Conservation (phyloP, 2,113 vertebrate genomes). For the Anas platyrhynchos region DNA sequence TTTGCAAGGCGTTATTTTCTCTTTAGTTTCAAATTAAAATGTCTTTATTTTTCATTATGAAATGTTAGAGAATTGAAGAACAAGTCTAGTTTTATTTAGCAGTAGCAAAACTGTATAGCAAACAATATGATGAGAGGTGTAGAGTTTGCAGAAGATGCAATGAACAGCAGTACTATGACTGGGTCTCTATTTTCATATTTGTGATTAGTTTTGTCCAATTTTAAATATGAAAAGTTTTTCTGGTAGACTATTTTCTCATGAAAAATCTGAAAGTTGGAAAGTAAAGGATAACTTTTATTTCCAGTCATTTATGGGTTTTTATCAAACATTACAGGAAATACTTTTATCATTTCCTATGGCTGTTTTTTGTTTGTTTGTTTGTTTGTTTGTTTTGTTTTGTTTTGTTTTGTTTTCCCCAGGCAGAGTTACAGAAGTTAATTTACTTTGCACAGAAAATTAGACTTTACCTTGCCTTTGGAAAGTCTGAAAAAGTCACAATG, state of each 20-base stretch:
- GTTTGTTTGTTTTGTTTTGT: background rate
- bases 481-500: background rate
- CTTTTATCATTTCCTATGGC: background rate
- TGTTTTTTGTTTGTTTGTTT: background rate
- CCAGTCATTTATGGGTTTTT: background rate
- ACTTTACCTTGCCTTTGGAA: background rate
- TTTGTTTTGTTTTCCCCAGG: background rate
- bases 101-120: background rate
- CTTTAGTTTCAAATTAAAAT: constrained; percentile 27
- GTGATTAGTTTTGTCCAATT: background rate
- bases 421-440: background rate
- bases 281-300: background rate
- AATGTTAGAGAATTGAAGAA: constrained; percentile 1
- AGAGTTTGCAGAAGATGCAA: background rate
- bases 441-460: background rate
- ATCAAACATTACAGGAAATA: background rate
- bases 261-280: background rate
- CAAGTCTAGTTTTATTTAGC: background rate
- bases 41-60: constrained; percentile 9
- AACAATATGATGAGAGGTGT: background rate
- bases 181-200: background rate
- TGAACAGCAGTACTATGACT: background rate
- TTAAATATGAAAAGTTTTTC: background rate
- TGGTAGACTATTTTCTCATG: background rate
- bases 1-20: background rate